phyloP scores from a whole-genome alignment of 2,113 vertebrate species.

The Passer domesticus region DNA sequence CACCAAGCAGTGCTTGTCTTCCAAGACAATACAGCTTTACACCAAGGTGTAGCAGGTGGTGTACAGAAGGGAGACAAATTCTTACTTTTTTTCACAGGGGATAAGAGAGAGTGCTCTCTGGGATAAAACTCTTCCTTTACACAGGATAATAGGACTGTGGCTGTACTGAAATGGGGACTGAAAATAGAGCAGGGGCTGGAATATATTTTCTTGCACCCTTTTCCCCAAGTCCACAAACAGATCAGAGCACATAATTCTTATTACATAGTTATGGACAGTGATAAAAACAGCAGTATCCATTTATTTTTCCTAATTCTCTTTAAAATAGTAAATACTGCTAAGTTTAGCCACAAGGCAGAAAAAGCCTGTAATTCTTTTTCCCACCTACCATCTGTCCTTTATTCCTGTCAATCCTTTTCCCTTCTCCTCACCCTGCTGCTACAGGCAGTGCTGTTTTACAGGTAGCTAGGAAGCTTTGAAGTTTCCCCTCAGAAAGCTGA shows the following conservation, averaged over 20 bases:
- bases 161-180: not conserved
- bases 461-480: conserved; percentile 40
- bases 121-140: not conserved
- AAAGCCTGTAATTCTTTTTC: conserved; percentile 19
- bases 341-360: not conserved
- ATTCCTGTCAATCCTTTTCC: not conserved
- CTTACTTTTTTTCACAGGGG: not conserved
- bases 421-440: not conserved
- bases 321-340: not conserved
- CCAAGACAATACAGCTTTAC: not conserved
- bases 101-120: not conserved
- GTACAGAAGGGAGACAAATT: not conserved
- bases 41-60: not conserved
- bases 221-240: not conserved
- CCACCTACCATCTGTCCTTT: not conserved
- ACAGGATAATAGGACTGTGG: not conserved
- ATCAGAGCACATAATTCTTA: not conserved
- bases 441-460: conserved; percentile 20
- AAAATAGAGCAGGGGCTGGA: not conserved
- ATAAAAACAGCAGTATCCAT: not conserved
- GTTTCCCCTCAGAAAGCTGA: conserved; percentile 52
- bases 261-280: not conserved
- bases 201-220: not conserved
- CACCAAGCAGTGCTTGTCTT: not conserved
- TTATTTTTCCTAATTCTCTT: not conserved